phyloP scores from a whole-genome alignment of 92 coral and sea anemone species.

The Meandrina meandrites region DNA sequence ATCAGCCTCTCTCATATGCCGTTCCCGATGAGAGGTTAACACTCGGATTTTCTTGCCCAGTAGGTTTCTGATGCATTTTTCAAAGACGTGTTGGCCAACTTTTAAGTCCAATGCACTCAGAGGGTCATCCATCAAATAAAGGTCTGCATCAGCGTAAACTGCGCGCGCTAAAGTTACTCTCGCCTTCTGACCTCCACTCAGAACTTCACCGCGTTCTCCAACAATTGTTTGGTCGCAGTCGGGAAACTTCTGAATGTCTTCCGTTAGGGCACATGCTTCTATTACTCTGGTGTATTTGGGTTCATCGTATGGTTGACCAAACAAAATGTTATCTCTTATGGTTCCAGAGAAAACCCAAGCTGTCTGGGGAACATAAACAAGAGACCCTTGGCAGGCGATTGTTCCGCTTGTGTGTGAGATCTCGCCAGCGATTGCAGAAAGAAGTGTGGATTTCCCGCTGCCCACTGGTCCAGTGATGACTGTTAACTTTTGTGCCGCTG shows the following conservation, averaged over 20 bases:
- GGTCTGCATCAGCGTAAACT: background rate
- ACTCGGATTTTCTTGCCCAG: background rate
- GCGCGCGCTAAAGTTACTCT: slow-evolving; percentile 22
- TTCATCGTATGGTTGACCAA: slow-evolving; percentile 18
- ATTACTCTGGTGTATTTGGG: slow-evolving; percentile 7
- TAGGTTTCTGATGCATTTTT: slow-evolving; percentile 3
- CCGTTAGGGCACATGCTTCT: background rate
- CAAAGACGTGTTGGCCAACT: slow-evolving; percentile 17
- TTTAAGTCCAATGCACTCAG: background rate
- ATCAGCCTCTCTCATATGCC: background rate
- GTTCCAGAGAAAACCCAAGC: slow-evolving; percentile 26
- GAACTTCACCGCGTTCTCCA: slow-evolving; percentile 16
- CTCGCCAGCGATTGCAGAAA: background rate
- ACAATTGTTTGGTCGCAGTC: slow-evolving; percentile 17
- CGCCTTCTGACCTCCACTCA: slow-evolving; percentile 19
- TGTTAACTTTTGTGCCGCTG: background rate
- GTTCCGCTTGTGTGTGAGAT: background rate
- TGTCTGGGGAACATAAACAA: slow-evolving; percentile 18
- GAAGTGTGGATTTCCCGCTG: background rate
- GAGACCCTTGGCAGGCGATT: background rate
- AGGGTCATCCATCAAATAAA: slow-evolving; percentile 17
- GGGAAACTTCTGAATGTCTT: slow-evolving; percentile 1
- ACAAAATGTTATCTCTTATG: slow-evolving; percentile 17
- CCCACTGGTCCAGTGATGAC: background rate
- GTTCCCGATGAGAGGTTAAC: background rate